Conservation (phyloP, 1,140 invertebrate genomes). For the Elysia chlorotica region DNA sequence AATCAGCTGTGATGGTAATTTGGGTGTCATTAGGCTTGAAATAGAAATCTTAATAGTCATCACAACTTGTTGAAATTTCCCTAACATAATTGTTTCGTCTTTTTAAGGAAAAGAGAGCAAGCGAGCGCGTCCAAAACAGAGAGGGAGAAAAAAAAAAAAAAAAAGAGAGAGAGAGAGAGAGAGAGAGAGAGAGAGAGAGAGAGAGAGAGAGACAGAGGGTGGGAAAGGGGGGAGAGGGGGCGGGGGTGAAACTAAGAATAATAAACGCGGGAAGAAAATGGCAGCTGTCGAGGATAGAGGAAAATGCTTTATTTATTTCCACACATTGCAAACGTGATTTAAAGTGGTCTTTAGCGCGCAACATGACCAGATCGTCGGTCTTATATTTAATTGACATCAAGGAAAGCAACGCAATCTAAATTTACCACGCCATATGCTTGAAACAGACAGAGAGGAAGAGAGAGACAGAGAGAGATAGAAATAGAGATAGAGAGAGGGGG, state of each 20-base stretch:
- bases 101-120: slow-evolving; percentile 19
- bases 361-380: too few species aligned
- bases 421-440: background rate
- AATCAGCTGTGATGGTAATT: too few species aligned
- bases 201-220: background rate
- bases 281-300: background rate
- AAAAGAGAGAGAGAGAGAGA: slow-evolving; percentile 10
- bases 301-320: background rate
- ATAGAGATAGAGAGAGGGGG: too few species aligned
- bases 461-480: background rate
- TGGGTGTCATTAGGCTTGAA: background rate
- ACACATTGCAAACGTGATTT: background rate
- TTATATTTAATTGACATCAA: too few species aligned
- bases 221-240: background rate
- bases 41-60: background rate
- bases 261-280: background rate
- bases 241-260: background rate
- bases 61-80: background rate
- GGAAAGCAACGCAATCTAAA: background rate
- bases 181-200: slow-evolving; percentile 2
- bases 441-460: slow-evolving; percentile 1
- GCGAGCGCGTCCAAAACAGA: slow-evolving; percentile 23
- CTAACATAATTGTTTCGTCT: background rate
- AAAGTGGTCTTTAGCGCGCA: too few species aligned
- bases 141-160: slow-evolving; percentile 1